Conservation (phyloP, 2,113 vertebrate species). For the Philantomba maxwellii region DNA sequence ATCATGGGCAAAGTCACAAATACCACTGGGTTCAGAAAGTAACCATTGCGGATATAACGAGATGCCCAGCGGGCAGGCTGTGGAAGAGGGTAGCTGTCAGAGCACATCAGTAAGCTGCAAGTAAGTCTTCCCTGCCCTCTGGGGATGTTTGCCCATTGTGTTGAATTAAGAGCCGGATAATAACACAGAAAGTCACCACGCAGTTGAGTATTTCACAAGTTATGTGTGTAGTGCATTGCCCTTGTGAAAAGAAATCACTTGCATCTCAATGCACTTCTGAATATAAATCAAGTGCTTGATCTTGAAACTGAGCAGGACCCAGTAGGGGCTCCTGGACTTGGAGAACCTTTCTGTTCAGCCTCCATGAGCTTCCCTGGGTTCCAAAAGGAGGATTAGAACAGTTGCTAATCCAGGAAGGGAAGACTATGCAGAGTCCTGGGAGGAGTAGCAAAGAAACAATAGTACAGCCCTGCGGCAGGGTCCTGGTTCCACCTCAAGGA, state of each 20-base stretch:
- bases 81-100: neutral
- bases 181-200: neutral
- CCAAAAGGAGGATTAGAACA: neutral
- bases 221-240: neutral
- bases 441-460: neutral
- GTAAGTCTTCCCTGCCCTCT: neutral
- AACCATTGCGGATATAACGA: neutral
- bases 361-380: neutral
- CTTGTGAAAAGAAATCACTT: neutral
- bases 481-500: neutral
- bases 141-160: neutral
- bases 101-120: neutral
- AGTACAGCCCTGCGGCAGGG: neutral
- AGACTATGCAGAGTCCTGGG: neutral
- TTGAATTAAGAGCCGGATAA: neutral
- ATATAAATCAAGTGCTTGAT: neutral
- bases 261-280: neutral
- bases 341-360: neutral
- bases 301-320: neutral
- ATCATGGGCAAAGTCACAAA: conserved; percentile 10
- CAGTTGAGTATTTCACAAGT: neutral
- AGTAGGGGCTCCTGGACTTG: neutral
- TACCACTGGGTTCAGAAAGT: neutral
- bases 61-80: neutral
- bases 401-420: neutral